A percentile compares a stretch with the other conserved stretches of the same genome.
Conservation (phyloP, 2,113 vertebrate genomes). For the Emydura subglobosa region DNA sequence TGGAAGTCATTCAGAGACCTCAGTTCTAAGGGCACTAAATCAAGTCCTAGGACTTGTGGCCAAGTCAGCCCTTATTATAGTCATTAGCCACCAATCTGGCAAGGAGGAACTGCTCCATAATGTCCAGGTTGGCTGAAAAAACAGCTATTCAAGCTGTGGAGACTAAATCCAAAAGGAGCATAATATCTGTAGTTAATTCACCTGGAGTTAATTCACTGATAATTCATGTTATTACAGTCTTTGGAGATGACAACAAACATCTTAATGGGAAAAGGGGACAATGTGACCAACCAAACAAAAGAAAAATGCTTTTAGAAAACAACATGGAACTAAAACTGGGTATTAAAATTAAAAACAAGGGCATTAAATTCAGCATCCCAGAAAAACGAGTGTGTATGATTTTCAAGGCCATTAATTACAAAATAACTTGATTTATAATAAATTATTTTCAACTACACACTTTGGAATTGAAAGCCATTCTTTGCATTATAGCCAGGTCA, state of each 20-base stretch:
- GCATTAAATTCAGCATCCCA: neutral
- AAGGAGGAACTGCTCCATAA: neutral
- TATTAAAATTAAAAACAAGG: neutral
- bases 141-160: neutral
- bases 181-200: neutral
- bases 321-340: neutral
- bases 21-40: neutral
- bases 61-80: neutral
- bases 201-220: neutral
- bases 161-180: neutral
- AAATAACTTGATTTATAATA: neutral
- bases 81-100: neutral
- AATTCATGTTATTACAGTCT: neutral
- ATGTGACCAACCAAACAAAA: neutral
- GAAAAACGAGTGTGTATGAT: neutral
- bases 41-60: neutral
- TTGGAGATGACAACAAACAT: neutral
- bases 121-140: neutral
- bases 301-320: neutral
- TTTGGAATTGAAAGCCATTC: constrained; percentile 40
- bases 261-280: neutral
- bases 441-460: neutral
- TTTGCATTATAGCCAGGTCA: constrained; percentile 39
- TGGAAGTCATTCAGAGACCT: neutral
- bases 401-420: constrained; percentile 21